Conservation (phyloP, 2,888 invertebrate species). For the Aphrophora alni region DNA sequence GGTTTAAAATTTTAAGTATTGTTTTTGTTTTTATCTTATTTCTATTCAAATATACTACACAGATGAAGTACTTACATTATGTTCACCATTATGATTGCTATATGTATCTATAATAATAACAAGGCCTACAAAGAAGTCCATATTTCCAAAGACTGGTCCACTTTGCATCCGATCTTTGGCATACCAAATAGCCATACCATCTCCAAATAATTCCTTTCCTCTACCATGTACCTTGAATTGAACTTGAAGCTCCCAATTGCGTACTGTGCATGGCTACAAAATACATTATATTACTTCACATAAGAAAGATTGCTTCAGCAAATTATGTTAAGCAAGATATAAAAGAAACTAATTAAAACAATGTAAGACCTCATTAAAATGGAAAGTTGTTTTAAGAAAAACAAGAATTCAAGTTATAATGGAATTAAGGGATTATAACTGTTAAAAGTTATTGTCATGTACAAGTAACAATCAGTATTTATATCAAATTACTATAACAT, state of each 20-base stretch:
- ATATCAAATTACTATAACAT: no score
- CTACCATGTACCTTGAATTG: constrained; percentile 96
- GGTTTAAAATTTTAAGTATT: no score
- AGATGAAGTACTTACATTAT: constrained; percentile 95
- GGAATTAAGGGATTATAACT: no score
- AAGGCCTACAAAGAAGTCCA: constrained; percentile 88
- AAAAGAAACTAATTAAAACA: no score
- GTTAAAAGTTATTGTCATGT: no score
- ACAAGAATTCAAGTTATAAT: no score
- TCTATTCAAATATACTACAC: no score
- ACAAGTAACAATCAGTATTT: no score
- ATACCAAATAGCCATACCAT: constrained; percentile 98
- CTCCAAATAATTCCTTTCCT: constrained; percentile 94
- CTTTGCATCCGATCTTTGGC: constrained; percentile 75
- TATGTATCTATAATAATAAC: constrained; percentile 97
- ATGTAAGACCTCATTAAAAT: no score
- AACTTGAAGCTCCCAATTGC: constrained; percentile 97
- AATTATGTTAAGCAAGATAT: no score
- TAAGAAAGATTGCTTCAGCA: background rate
- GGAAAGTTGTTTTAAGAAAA: no score
- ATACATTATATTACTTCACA: background rate
- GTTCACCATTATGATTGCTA: constrained; percentile 98
- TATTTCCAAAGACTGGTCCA: constrained; percentile 95
- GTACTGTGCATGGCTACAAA: constrained; percentile 78
- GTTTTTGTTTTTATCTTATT: no score